phyloP scores from a whole-genome alignment of 2,888 invertebrate species.

The Quadriops clusia region DNA sequence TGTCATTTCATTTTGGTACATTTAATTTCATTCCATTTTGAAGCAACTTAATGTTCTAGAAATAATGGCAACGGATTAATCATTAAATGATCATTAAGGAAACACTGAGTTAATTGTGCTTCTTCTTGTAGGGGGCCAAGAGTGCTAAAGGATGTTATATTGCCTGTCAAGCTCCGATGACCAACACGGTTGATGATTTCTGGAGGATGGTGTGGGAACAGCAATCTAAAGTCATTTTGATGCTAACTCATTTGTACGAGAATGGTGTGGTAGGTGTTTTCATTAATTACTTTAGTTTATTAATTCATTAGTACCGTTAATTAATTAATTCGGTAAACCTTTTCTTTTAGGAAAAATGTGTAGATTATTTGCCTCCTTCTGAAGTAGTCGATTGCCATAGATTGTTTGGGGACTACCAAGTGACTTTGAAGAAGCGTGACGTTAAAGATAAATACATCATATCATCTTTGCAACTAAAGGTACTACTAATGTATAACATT shows the following conservation, averaged over 20 bases:
- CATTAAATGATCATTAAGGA: too few relatives aligned
- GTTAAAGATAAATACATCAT: slow-evolving; percentile 85
- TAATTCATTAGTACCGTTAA: background rate
- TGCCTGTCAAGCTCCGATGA: slow-evolving; percentile 81
- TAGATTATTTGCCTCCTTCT: slow-evolving; percentile 83
- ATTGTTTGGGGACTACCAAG: slow-evolving; percentile 77
- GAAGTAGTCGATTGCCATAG: slow-evolving; percentile 83
- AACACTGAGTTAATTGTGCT: too few relatives aligned
- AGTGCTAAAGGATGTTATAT: slow-evolving; percentile 77
- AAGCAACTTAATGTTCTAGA: too few relatives aligned
- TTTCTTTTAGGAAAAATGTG: slow-evolving; percentile 66
- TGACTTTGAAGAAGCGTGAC: slow-evolving; percentile 78
- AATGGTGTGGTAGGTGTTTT: slow-evolving; percentile 61
- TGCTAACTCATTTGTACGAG: slow-evolving; percentile 83
- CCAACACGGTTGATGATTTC: slow-evolving; percentile 75
- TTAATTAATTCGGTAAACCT: slow-evolving; percentile 2
- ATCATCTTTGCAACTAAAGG: slow-evolving; percentile 71
- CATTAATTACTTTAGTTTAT: slow-evolving; percentile 2
- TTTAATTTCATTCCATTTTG: too few relatives aligned
- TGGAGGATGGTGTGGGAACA: slow-evolving; percentile 98
- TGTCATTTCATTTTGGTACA: too few relatives aligned
- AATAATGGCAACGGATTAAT: too few relatives aligned
- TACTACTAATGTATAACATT: slow-evolving; percentile 26
- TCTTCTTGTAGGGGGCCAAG: slow-evolving; percentile 67
- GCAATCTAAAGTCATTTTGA: slow-evolving; percentile 74